Conservation (phyloP, 1,140 invertebrate species). For the Delia radicum region DNA sequence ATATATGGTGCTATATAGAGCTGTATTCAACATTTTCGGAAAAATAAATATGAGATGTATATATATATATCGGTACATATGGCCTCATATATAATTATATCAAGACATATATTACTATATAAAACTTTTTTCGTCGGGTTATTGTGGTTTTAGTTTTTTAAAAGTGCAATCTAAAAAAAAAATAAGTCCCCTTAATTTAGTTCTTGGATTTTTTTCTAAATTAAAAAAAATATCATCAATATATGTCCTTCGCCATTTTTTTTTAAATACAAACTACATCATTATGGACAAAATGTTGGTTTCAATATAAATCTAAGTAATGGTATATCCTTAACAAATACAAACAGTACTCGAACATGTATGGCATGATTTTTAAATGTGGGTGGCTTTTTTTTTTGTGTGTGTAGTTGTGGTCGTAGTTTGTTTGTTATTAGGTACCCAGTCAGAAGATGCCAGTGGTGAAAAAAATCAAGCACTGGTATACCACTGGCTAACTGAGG, state of each 20-base stretch:
- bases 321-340: background rate
- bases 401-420: background rate
- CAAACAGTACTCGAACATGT: background rate
- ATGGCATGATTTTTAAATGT: background rate
- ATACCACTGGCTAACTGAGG: too few relatives aligned
- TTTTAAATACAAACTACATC: background rate
- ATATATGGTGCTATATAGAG: too few relatives aligned
- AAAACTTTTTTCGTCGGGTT: background rate
- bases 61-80: too few relatives aligned
- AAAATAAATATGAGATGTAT: too few relatives aligned
- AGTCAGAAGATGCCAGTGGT: too few relatives aligned
- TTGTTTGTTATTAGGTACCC: too few relatives aligned
- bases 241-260: background rate
- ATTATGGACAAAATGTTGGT: background rate
- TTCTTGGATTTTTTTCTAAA: background rate
- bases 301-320: background rate
- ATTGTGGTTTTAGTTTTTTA: background rate
- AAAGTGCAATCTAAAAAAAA: background rate
- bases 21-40: too few relatives aligned
- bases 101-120: too few relatives aligned
- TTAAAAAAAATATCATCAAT: background rate
- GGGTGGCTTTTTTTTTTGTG: background rate
- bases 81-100: too few relatives aligned
- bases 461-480: too few relatives aligned
- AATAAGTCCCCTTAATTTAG: constrained; percentile 1